Conservation (phyloP, 2,797 vertebrate species). For the Carapus acus region DNA sequence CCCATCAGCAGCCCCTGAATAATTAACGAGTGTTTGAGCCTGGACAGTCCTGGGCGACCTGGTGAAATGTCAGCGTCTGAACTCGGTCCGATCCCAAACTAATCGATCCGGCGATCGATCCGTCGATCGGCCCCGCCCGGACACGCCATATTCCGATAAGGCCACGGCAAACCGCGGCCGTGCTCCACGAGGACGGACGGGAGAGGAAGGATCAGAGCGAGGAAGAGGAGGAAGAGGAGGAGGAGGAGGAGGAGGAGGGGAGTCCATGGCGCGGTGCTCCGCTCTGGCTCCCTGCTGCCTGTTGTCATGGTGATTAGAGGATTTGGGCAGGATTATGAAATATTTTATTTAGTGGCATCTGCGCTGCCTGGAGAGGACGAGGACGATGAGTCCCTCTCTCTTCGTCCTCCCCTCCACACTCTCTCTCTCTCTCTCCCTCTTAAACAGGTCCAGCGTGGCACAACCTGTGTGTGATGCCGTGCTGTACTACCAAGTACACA, state of each 20-base stretch:
- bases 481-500: too few relatives aligned
- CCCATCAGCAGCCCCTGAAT: conserved; percentile 5
- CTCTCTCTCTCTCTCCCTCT: conserved; percentile 29
- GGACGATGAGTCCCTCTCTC: conserved; percentile 35
- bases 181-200: too few relatives aligned
- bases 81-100: too few relatives aligned
- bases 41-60: too few relatives aligned
- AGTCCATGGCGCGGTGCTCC: conserved; percentile 59
- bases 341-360: conserved; percentile 76
- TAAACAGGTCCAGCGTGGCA: too few relatives aligned
- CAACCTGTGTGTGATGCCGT: too few relatives aligned
- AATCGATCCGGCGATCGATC: too few relatives aligned
- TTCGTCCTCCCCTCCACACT: conserved; percentile 5
- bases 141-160: too few relatives aligned
- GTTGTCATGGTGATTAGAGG: conserved; percentile 78
- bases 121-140: too few relatives aligned
- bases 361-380: conserved; percentile 69
- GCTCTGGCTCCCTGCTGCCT: conserved; percentile 69
- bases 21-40: background rate
- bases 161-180: too few relatives aligned
- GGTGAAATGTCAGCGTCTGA: too few relatives aligned
- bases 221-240: conserved; percentile 23
- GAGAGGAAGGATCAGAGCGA: too few relatives aligned
- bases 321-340: conserved; percentile 80
- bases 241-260: conserved; percentile 17